Conservation (phyloP, 2,113 vertebrate genomes). For the Tylochromis polylepis region DNA sequence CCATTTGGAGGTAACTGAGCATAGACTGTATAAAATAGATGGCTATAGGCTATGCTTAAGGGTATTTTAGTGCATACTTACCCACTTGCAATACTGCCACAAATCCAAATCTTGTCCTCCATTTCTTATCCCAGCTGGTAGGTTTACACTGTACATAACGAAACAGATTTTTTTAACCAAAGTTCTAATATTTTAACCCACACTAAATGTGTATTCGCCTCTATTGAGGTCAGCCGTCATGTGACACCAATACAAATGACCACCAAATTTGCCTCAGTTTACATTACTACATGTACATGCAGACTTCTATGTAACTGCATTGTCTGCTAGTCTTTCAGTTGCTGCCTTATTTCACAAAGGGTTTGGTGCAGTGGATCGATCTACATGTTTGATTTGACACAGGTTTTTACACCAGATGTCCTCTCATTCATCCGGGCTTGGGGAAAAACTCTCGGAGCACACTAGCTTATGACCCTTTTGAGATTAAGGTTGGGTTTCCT, state of each 20-base stretch:
- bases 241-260: background rate
- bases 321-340: background rate
- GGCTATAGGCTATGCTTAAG: background rate
- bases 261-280: background rate
- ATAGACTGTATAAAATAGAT: background rate
- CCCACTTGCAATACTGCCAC: background rate
- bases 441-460: background rate
- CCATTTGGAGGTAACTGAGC: background rate
- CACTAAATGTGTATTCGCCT: background rate
- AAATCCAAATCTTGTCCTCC: background rate
- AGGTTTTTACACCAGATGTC: background rate
- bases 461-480: background rate
- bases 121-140: background rate
- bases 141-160: background rate
- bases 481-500: background rate
- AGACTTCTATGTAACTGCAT: background rate
- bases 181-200: background rate
- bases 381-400: background rate
- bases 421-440: background rate
- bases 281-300: background rate
- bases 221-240: background rate
- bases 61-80: background rate
- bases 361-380: background rate
- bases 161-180: background rate
- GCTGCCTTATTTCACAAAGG: background rate